phyloP scores from a whole-genome alignment of 2,797 vertebrate genomes.

The Tragopan temminckii region DNA sequence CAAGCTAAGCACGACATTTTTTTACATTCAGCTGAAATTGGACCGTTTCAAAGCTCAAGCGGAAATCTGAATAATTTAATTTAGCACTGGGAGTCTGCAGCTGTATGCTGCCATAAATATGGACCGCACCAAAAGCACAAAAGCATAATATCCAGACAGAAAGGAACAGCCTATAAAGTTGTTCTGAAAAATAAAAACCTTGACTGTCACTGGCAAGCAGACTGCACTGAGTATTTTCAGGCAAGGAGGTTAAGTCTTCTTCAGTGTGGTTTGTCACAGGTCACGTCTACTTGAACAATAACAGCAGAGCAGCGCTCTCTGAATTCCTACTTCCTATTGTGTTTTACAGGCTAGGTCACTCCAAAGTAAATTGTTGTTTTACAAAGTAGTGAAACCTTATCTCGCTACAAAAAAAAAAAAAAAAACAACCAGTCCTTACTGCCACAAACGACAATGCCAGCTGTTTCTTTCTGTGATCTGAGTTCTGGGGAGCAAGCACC shows the following conservation, averaged over 20 bases:
- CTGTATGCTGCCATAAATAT: neutral
- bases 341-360: conserved; percentile 86
- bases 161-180: conserved; percentile 5
- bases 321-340: conserved; percentile 83
- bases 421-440: conserved; percentile 48
- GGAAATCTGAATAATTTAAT: neutral
- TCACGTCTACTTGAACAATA: conserved; percentile 83
- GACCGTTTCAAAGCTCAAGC: neutral
- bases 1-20: neutral
- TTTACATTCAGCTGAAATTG: neutral
- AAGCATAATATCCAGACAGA: neutral
- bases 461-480: conserved; percentile 85
- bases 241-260: conserved; percentile 90
- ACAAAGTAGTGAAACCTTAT: conserved; percentile 88
- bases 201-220: conserved; percentile 47
- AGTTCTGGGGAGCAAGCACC: conserved; percentile 73
- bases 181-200: conserved; percentile 48
- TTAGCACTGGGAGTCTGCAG: neutral
- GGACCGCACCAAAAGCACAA: fast-evolving
- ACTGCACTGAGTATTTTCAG: conserved; percentile 56
- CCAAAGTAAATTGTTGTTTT: conserved; percentile 85
- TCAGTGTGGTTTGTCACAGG: conserved; percentile 86
- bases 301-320: conserved; percentile 70
- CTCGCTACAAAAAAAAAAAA: conserved; percentile 71
- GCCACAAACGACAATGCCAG: conserved; percentile 85